Conservation (phyloP, 1,140 invertebrate species). For the Pseudoatta argentina region DNA sequence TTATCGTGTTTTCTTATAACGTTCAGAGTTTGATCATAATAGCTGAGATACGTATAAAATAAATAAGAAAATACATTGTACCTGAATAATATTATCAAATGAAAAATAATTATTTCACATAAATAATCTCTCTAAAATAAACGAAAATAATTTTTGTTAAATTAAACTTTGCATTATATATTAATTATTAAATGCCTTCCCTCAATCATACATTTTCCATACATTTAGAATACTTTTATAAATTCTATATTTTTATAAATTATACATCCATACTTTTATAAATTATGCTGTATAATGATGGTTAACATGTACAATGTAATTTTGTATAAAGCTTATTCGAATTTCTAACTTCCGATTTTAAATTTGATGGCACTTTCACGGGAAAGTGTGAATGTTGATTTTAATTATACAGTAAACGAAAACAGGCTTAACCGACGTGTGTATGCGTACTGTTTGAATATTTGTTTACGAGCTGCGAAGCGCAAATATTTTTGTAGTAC, state of each 20-base stretch:
- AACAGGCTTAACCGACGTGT: background rate
- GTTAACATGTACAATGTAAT: background rate
- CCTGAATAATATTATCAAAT: background rate
- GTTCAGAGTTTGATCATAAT: no score
- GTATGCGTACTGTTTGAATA: conserved; percentile 31
- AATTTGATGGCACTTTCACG: conserved; percentile 33
- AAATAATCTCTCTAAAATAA: background rate
- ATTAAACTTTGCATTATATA: background rate
- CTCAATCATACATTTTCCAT: background rate
- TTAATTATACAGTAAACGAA: conserved; percentile 41
- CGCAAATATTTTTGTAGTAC: conserved; percentile 42
- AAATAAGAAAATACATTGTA: background rate
- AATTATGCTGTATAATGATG: background rate
- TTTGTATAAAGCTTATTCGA: conserved; percentile 13
- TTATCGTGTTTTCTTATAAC: no score
- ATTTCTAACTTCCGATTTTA: conserved; percentile 23
- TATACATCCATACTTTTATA: background rate
- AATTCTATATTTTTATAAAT: background rate
- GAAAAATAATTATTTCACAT: background rate
- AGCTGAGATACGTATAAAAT: background rate
- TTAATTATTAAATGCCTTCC: conserved; percentile 16
- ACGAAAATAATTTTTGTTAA: background rate
- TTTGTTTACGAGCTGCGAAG: conserved; percentile 40
- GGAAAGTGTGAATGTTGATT: conserved; percentile 46
- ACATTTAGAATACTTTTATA: conserved; percentile 5